A percentile compares a stretch with the other conserved stretches of the same genome.
Conservation (phyloP, 1,140 invertebrate species). For the Achroia grisella region DNA sequence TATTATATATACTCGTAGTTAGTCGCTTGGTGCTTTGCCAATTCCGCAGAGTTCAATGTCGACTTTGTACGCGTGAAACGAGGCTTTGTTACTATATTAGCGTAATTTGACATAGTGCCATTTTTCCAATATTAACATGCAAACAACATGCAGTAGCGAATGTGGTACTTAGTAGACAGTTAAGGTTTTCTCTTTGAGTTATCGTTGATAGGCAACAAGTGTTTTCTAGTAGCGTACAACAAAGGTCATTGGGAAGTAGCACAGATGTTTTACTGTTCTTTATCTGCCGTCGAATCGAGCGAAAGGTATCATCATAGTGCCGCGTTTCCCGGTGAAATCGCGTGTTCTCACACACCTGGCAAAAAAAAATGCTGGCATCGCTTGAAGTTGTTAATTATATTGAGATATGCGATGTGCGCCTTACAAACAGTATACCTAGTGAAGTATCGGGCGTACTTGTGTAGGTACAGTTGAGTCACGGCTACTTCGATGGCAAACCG, state of each 20-base stretch:
- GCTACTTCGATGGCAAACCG: slow-evolving; percentile 34
- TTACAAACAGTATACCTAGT: slow-evolving; percentile 13
- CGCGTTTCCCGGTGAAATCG: slow-evolving; percentile 64
- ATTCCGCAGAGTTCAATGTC: slow-evolving; percentile 54
- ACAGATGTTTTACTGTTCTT: slow-evolving; percentile 47
- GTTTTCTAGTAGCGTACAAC: slow-evolving; percentile 39
- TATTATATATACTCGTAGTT: slow-evolving; percentile 1
- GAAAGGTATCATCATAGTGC: slow-evolving; percentile 53
- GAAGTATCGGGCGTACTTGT: slow-evolving; percentile 11
- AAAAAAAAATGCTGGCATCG: slow-evolving; percentile 45
- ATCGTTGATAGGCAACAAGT: slow-evolving; percentile 8
- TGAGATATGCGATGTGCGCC: slow-evolving; percentile 35
- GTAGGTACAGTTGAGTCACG: slow-evolving; percentile 33
- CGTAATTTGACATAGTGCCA: too few species aligned
- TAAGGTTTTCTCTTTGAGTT: slow-evolving; percentile 2
- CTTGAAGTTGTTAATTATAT: slow-evolving; percentile 49
- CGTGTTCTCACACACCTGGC: slow-evolving; percentile 52
- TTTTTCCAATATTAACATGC: too few species aligned
- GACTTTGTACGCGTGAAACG: slow-evolving; percentile 4
- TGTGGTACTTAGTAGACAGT: too few species aligned
- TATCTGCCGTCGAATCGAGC: slow-evolving; percentile 54
- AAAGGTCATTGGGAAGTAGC: slow-evolving; percentile 59
- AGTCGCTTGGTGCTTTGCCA: slow-evolving; percentile 44
- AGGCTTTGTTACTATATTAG: too few species aligned
- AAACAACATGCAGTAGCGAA: too few species aligned